Evolutionary conservation across 2,797 vertebrate genomes (phyloP), one percentile per base, ranked within the genome.

Genomic region (Pteropus rufus): DNA sequence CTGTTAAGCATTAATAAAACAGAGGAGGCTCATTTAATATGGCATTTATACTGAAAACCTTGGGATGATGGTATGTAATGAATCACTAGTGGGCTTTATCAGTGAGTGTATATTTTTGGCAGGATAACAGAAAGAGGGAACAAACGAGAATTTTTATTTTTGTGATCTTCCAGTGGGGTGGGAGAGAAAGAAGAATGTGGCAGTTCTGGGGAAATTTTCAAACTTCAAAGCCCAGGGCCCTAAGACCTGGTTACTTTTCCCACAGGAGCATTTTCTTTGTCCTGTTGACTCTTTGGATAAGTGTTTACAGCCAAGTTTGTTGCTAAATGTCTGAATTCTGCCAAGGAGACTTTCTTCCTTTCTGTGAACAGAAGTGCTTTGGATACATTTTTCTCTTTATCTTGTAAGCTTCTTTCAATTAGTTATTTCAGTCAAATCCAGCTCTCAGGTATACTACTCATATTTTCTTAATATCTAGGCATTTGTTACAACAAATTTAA

Each of bases 1-100:
- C 92, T 91, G 65, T 76, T 89, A 89, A 90, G 64, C 81, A 94
- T 97, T 95, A 94, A 95, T 97, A 88, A 97, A 97, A 95, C 65
- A 93, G 49, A 96, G 92, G 65, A 89, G 92, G 31, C 49, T 88
- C 75, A 65, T 96, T 97, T 96, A 93, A 95, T 94, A 93, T 93
- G 95, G 77, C 46, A 91, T 93, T 97, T 96, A 52, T 87, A 54
- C 85, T 82, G 73, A 69, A 96, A 96, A 83, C 54, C 73, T 95
- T 82, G 75, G 26, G 44, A 70, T 91, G 84, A 90, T 80, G 77
- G 88, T 86, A 85, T 93, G 49, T 64, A 80, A 73, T 95, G 92
- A 97, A 93, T 97, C 96, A 96, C 34, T 89, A 73, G 70, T 96
- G 41, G 56, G 56, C 36, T 92, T 94, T 96, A 96, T 97, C 93